Evolutionary conservation across 2,797 vertebrate genomes (phyloP).

Genomic region (Anguilla marmorata): DNA sequence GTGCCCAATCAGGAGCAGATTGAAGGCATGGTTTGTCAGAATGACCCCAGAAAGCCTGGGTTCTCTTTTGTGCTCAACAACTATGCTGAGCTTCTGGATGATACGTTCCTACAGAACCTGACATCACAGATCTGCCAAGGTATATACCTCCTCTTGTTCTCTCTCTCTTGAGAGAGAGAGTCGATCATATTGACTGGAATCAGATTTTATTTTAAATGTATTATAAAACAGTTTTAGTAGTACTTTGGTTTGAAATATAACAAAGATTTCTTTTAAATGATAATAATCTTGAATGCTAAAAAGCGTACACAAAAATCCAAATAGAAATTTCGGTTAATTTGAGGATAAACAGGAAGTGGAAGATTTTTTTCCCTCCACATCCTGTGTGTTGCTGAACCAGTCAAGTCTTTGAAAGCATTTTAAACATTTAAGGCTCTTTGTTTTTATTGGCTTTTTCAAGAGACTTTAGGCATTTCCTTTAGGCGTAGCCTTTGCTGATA

Average conservation of each 20-base stretch:
- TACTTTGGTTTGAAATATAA: no score
- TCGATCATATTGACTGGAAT: neutral
- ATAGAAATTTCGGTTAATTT: neutral
- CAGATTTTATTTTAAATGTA: slow-evolving; percentile 4
- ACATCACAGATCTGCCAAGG: slow-evolving; percentile 84
- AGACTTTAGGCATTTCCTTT: neutral
- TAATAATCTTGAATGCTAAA: no score
- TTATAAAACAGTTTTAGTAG: neutral
- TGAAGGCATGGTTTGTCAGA: slow-evolving; percentile 73
- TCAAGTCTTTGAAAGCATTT: neutral
- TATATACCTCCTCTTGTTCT: slow-evolving; percentile 50
- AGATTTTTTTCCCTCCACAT: neutral
- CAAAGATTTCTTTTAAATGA: neutral
- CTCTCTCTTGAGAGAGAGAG: neutral
- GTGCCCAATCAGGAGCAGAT: slow-evolving; percentile 82
- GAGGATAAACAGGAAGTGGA: neutral
- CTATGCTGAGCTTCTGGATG: slow-evolving; percentile 84
- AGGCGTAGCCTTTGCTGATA: neutral
- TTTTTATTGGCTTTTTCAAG: neutral
- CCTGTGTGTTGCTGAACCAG: neutral
- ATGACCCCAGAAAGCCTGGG: slow-evolving; percentile 65
- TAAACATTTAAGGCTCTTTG: neutral
- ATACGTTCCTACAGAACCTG: slow-evolving; percentile 86
- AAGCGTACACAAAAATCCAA: neutral
- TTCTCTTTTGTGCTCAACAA: slow-evolving; percentile 77